Conservation (phyloP, 2,797 vertebrate species). For the Molossus alvarezi region DNA sequence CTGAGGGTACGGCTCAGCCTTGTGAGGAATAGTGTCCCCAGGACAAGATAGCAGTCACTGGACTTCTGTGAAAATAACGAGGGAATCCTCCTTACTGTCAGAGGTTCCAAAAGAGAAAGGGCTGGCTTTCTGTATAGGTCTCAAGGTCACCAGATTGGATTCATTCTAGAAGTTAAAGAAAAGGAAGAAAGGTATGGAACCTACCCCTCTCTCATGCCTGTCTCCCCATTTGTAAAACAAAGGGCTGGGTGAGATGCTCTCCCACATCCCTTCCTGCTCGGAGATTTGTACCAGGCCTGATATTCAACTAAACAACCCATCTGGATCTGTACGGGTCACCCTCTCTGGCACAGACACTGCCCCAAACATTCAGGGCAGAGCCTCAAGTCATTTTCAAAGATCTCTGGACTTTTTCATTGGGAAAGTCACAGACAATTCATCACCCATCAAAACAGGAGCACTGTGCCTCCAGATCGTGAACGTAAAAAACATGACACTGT, state of each 20-base stretch:
- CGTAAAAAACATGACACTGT: not conserved
- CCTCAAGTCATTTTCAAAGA: conserved; percentile 29
- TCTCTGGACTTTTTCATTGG: conserved; percentile 50
- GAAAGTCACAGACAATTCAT: conserved; percentile 1
- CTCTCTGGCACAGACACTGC: not conserved
- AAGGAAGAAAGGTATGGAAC: not conserved
- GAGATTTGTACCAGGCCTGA: conserved; percentile 4
- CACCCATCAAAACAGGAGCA: not conserved
- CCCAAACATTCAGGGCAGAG: conserved; percentile 25
- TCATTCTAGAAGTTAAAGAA: not conserved
- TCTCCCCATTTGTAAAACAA: conserved; percentile 36
- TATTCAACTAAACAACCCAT: conserved; percentile 4
- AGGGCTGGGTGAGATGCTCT: not conserved
- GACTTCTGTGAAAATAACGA: not conserved
- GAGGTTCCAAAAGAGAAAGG: not conserved
- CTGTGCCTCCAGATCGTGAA: not conserved
- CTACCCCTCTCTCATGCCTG: not conserved
- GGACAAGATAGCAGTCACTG: not conserved
- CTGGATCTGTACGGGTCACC: not conserved
- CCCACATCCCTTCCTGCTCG: not conserved
- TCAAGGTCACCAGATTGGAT: not conserved
- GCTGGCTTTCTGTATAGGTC: not conserved
- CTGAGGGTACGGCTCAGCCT: not conserved
- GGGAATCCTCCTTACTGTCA: not conserved
- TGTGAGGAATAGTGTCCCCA: not conserved